Percentiles rank a stretch among this genome's conserved stretches.
Conservation (phyloP, 1,140 invertebrate species). For the Microplitis mediator region DNA sequence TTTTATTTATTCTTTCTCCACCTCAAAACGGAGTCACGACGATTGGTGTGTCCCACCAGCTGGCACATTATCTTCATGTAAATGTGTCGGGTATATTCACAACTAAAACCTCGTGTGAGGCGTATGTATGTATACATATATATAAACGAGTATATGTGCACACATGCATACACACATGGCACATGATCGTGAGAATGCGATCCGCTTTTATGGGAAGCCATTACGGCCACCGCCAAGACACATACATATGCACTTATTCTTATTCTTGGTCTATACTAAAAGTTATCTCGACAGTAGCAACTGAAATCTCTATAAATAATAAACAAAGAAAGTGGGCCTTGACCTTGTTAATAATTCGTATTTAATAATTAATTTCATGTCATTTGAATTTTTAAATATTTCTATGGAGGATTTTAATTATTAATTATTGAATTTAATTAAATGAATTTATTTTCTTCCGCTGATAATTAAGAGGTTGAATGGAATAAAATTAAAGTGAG, state of each 20-base stretch:
- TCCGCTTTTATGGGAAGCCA: slow-evolving; percentile 37
- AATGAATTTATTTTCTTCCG: no score
- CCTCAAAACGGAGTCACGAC: slow-evolving; percentile 24
- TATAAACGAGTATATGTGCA: no score
- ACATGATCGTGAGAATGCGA: slow-evolving; percentile 34
- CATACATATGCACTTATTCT: slow-evolving; percentile 24
- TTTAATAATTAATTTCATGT: no score
- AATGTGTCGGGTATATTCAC: slow-evolving; percentile 10
- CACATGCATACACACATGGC: slow-evolving; percentile 1
- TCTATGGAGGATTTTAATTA: no score
- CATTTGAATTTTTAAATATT: no score
- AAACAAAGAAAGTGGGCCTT: slow-evolving; percentile 35
- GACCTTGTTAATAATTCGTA: slow-evolving; percentile 32
- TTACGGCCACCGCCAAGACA: slow-evolving; percentile 31
- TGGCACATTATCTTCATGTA: slow-evolving; percentile 32
- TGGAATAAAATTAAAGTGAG: background rate
- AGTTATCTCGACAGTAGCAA: slow-evolving; percentile 12
- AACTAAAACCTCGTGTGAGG: background rate
- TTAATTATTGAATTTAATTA: no score
- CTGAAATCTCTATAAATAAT: no score
- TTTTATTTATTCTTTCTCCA: background rate
- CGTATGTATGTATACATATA: background rate
- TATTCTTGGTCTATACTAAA: background rate
- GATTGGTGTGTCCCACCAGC: slow-evolving; percentile 25
- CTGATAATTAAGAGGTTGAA: background rate